Evolutionary conservation across 2,888 invertebrate genomes (phyloP), one percentile per base, ranked within the genome.

Genomic region (Siphlonurus alternatus): DNA sequence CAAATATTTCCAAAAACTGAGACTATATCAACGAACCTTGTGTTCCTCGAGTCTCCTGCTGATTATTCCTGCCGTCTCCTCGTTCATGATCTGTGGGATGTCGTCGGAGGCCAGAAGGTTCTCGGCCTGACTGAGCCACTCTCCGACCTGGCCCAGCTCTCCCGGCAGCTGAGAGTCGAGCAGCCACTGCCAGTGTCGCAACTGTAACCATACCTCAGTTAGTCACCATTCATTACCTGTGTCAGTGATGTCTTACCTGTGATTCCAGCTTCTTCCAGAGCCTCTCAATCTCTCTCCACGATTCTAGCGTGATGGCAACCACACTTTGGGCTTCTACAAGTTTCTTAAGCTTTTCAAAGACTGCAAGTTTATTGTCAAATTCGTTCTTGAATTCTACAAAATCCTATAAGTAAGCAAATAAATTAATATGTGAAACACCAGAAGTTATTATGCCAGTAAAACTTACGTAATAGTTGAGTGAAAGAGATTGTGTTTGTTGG

Each of bases 101-200:
- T 92, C 88, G 72, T 92, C 89, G 69, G 87, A 87, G 69, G 86
- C 82, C 62, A 93, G 76, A 62, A 91, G 76, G 71, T 86, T 85
- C 74, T 94, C 93, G 20, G 94, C 96, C 70, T 85, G 85, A 66
- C 89, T 88, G 63, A 97, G 76, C 94, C 96, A 96, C 74, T 90
- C 89, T 63, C 93, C 95, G 63, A 80, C 74, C 67, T 84, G 81
- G 65, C 89, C 88, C 70, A 96, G 86, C 71, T 90, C 89, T 54
- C 91, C 92, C 7, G 93, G 93, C 63, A 96, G 78, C 67, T 83
- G 82, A 0, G 89, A 84, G 75, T 97, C 96, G 69, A 96, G 77
- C 62, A 89, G 79, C 89, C 92, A 90, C 70, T 93, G 82, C 95
- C 96, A 96, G 72, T 86, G 83, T 70, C 86, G 80, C 77, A 93